Evolutionary conservation across 64 coral and sea anemone species (phyloP), one percentile per base, ranked within the genome.

Genomic region (Pocillopora verrucosa): DNA sequence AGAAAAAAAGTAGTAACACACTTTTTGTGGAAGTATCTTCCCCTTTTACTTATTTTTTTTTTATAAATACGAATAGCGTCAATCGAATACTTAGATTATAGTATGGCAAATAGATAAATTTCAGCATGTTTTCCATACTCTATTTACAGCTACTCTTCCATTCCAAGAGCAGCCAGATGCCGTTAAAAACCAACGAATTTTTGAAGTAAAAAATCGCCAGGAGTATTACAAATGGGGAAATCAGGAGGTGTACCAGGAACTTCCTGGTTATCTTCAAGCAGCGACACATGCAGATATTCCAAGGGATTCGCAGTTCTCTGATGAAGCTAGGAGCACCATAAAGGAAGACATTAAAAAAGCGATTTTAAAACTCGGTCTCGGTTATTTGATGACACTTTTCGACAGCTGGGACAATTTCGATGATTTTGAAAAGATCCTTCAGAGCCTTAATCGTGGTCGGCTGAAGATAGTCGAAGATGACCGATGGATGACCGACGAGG

Each of bases 401-500:
- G 86, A 89, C 19, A 86, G 78, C 65, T 95, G 94, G 94, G 80
- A 86, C 59, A 36, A 86, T 11, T 80, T 95, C 35, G 86, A 92
- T n/a, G 94, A 95, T 22, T 95, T 92, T 16, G 83, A 89, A 73
- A 78, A 88, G 11, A 95, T 95, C 79, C 88, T 89, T 37, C 86
- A 90, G 65, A 70, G 80, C 76, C 76, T 12, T 5, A 60, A 83
- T 24, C 36, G 20, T 69, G 80, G 61, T 20, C 61, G 65, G 36
- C 80, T 90, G 2, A 96, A 80, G 41, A 92, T 92, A 75, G 87
- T 91, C 13, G 87, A 86, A 77, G 74, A 76, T 38, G 80, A 96
- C 73, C 73, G 77, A 22, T 98, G 96, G 96, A 90, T 80, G 56
- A 91, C 94, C 17, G 96, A 98, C 64, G 78, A 73, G 7, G 87